Base-by-base conservation (phyloP, 2,113 vertebrate genomes). In the Struthidea cinerea region DNA sequence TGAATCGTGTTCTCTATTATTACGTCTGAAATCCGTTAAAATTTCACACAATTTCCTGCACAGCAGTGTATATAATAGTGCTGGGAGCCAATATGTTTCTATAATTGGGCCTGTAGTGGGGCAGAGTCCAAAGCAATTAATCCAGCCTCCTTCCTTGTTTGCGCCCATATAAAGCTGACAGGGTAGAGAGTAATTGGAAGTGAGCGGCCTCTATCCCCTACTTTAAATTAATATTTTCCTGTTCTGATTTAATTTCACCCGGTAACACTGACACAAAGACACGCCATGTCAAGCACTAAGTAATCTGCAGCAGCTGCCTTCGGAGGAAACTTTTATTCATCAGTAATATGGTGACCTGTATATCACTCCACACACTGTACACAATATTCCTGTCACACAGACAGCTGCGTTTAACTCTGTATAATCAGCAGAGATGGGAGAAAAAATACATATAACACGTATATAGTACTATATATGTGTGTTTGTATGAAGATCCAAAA, bases 51-150 rank as follows among this genome's bases (percentile, higher is more conserved):
- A 99, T 99, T 99, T 99, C 98, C 98, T 98, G 98, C 99, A 99
- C 99, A 99, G 99, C 99, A 99, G 99, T 99, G 98, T 97, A 97
- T 98, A 98, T 98, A 98, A 98, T 98, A 98, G 98, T 97, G 97
- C 99, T 99, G 98, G 98, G 98, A 99, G 98, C 99, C 99, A 99
- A 99, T 99, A 99, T 99, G 98, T 98, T 99, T 98, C 99, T 98
- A 98, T 99, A 99, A 99, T 99, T 99, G 99, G 99, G 98, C 98
- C 99, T 99, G 98, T 98, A 99, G 99, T 98, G 98, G 99, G 98
- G 98, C 98, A 99, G 98, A 99, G 99, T 99, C 99, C 99, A 99
- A 99, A 98, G 99, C 99, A 99, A 99, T 99, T 99, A 99, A 99
- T 99, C 98, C 99, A 98, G 98, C 98, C 99, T 99, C 98, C 98